These are phyloP conservation scores for Drosophila glabriapex DNA, from an alignment of 2,888 invertebrate species.

Conservation along the genomic window DNA sequence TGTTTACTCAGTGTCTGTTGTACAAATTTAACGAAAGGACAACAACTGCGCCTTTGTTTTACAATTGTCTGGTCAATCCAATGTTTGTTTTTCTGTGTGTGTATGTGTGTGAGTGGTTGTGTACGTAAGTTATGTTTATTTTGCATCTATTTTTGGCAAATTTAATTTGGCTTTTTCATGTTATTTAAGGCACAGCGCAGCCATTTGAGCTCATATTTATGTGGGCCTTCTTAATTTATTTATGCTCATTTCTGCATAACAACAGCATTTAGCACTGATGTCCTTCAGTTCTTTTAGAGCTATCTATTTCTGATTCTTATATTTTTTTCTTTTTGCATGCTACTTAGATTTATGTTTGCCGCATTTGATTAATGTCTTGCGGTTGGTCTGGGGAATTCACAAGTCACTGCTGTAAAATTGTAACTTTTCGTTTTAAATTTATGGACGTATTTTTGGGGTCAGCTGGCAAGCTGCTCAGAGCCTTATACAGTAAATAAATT, in stretches of 20 bases:
- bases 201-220: conserved; percentile 45
- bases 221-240: conserved; percentile 54
- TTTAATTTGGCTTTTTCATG: conserved; percentile 56
- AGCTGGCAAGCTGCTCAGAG: conserved; percentile 25
- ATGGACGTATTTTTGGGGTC: conserved; percentile 46
- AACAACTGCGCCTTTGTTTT: conserved; percentile 53
- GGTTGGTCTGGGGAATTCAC: conserved; percentile 46
- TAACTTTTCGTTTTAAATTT: conserved; percentile 39
- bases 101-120: conserved; percentile 3
- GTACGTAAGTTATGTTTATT: conserved; percentile 45
- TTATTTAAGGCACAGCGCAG: conserved; percentile 48
- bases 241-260: conserved; percentile 31
- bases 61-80: conserved; percentile 59
- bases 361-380: conserved; percentile 71
- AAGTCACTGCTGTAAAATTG: conserved; percentile 45
- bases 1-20: conserved; percentile 57
- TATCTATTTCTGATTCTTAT: conserved; percentile 25
- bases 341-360: conserved; percentile 65
- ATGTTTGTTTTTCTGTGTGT: conserved; percentile 17
- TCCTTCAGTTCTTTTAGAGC: conserved; percentile 40
- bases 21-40: conserved; percentile 12
- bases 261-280: conserved; percentile 44
- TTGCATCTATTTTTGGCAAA: conserved; percentile 48
- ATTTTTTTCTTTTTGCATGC: conserved; percentile 31
- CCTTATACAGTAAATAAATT: conserved; percentile 35